Conservation (phyloP, 2,113 vertebrate species). For the Pampusana beccarii region DNA sequence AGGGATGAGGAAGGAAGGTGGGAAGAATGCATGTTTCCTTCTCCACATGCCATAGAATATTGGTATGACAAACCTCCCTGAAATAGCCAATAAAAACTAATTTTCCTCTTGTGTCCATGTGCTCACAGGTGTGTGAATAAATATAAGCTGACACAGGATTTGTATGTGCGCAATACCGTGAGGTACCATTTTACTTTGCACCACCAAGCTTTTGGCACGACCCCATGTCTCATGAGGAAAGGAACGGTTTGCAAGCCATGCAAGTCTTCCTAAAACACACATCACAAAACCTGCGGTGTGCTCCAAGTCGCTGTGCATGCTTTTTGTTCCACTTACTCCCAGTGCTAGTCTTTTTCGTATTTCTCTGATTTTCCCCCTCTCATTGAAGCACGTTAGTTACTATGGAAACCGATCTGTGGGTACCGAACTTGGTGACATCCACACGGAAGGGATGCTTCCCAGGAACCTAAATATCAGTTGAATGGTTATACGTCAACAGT, state of each 20-base stretch:
- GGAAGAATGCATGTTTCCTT: not conserved
- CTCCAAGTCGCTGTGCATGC: not conserved
- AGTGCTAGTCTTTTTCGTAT: not conserved
- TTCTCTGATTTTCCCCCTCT: not conserved
- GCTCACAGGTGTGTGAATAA: not conserved
- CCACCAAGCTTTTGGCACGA: not conserved
- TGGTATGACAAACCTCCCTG: not conserved
- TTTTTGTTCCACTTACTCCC: not conserved
- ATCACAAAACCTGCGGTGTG: not conserved
- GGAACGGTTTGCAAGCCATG: not conserved
- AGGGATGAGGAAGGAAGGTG: not conserved
- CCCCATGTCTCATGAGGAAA: not conserved
- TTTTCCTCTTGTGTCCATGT: not conserved
- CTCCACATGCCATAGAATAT: not conserved
- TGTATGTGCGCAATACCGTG: not conserved
- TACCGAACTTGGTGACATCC: not conserved
- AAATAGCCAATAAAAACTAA: not conserved
- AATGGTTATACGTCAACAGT: not conserved
- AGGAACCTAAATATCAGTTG: not conserved
- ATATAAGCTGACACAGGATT: not conserved
- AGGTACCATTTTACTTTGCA: not conserved
- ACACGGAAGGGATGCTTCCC: conserved; percentile 9
- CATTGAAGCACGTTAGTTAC: conserved; percentile 19
- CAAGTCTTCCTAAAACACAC: not conserved
- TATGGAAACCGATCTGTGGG: conserved; percentile 48